phyloP scores from a whole-genome alignment of 1,140 invertebrate genomes.

The Drosophila paulistorum region DNA sequence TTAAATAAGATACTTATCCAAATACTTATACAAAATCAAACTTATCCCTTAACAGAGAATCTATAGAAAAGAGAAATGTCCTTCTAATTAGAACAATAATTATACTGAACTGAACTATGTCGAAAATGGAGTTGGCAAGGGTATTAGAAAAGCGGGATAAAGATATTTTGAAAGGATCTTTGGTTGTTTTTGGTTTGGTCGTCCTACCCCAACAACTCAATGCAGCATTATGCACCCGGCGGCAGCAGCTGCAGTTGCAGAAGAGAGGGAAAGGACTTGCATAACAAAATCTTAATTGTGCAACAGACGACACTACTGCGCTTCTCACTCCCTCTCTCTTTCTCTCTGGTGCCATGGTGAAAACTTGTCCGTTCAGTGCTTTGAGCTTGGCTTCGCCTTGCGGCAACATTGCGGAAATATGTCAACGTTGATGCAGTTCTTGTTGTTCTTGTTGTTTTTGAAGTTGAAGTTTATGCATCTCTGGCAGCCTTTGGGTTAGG shows the following conservation, averaged over 20 bases:
- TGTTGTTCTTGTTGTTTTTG: conserved; percentile 47
- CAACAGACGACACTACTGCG: conserved; percentile 48
- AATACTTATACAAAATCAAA: too few species aligned
- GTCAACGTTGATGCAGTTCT: conserved; percentile 53
- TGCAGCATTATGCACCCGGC: conserved; percentile 65
- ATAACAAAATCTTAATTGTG: conserved; percentile 79
- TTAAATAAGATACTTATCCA: too few species aligned
- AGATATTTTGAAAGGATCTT: not conserved
- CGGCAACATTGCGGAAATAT: conserved; percentile 76
- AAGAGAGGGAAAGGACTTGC: conserved; percentile 56
- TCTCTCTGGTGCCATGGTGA: conserved; percentile 30
- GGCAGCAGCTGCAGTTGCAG: conserved; percentile 58
- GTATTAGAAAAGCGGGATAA: not conserved
- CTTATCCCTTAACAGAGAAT: too few species aligned
- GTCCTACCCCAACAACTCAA: conserved; percentile 73
- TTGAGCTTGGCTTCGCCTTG: conserved; percentile 55
- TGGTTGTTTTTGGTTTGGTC: conserved; percentile 5
- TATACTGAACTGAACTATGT: too few species aligned
- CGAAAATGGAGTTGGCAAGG: too few species aligned
- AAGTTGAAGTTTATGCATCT: conserved; percentile 74
- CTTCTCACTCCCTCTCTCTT: conserved; percentile 26
- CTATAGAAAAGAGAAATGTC: too few species aligned
- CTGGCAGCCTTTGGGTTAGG: conserved; percentile 55
- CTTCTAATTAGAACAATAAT: too few species aligned
- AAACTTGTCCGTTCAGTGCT: conserved; percentile 67